phyloP scores from a whole-genome alignment of 2,113 vertebrate genomes.

The Lepus europaeus region DNA sequence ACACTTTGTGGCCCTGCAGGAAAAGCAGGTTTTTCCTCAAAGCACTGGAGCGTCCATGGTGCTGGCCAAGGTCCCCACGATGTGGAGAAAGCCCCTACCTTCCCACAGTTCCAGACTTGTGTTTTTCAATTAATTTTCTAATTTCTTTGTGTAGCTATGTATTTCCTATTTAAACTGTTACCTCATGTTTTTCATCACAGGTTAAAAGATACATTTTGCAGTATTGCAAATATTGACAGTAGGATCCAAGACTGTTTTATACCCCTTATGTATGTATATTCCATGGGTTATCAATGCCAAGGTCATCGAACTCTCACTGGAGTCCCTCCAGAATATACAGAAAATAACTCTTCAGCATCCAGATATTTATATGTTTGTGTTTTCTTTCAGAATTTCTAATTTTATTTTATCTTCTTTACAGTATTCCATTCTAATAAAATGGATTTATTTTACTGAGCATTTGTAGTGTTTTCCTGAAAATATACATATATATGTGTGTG shows the following conservation, averaged over 20 bases:
- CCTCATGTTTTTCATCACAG: background rate
- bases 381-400: background rate
- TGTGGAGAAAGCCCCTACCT: no score
- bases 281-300: background rate
- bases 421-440: background rate
- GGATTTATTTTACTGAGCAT: background rate
- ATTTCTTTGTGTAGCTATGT: background rate
- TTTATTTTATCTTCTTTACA: background rate
- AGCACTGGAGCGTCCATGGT: rapidly evolving
- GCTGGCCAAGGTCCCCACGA: rapidly evolving
- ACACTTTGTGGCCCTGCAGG: rapidly evolving
- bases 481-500: background rate
- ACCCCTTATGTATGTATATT: background rate
- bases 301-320: background rate
- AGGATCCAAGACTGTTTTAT: background rate
- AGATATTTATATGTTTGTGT: background rate
- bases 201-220: background rate
- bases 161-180: background rate
- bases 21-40: rapidly evolving
- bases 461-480: background rate
- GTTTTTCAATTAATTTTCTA: background rate
- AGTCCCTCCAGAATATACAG: background rate
- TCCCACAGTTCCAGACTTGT: background rate
- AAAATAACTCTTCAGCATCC: background rate
- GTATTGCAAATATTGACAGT: background rate